A percentile compares a stretch with the other conserved stretches of the same genome.
phyloP scores from a whole-genome alignment of 2,797 vertebrate species.

The Trematocara caparti region DNA sequence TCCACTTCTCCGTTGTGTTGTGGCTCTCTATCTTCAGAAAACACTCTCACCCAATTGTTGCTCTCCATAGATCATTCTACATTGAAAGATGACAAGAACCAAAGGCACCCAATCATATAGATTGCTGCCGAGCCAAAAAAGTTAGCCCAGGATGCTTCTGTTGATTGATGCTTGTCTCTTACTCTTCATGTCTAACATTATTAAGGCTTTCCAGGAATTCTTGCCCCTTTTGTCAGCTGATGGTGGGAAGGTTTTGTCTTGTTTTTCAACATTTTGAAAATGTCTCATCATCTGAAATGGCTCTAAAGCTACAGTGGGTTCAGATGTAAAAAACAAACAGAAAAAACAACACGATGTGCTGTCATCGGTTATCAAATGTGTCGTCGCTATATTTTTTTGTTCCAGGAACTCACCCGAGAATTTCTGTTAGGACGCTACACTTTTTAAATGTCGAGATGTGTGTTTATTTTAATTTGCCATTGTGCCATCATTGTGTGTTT shows the following conservation, averaged over 20 bases:
- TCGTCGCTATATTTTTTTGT: neutral
- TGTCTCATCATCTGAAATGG: neutral
- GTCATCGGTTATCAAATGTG: slow-evolving; percentile 11
- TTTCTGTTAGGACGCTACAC: slow-evolving; percentile 12
- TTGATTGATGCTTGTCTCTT: slow-evolving; percentile 14
- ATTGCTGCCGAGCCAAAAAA: slow-evolving; percentile 47
- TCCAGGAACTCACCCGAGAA: slow-evolving; percentile 5
- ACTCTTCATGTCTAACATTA: slow-evolving; percentile 7
- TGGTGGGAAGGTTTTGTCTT: neutral
- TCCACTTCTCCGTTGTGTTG: slow-evolving; percentile 21
- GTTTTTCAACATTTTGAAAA: slow-evolving; percentile 1
- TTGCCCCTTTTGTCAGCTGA: slow-evolving; percentile 6
- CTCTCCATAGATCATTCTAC: slow-evolving; percentile 20
- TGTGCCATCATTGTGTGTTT: neutral
- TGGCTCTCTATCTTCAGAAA: slow-evolving; percentile 49
- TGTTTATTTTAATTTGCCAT: slow-evolving; percentile 24
- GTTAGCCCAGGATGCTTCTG: slow-evolving; percentile 7
- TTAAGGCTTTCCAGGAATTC: slow-evolving; percentile 22
- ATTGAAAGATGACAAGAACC: slow-evolving; percentile 21
- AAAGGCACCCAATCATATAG: slow-evolving; percentile 29
- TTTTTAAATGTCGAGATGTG: slow-evolving; percentile 31
- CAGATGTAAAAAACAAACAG: neutral
- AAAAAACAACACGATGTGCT: slow-evolving; percentile 5
- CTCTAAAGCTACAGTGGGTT: neutral
- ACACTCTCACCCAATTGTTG: slow-evolving; percentile 26